Evolutionary conservation across 2,113 vertebrate species (phyloP).

Genomic region (Paracanthobrama guichenoti): DNA sequence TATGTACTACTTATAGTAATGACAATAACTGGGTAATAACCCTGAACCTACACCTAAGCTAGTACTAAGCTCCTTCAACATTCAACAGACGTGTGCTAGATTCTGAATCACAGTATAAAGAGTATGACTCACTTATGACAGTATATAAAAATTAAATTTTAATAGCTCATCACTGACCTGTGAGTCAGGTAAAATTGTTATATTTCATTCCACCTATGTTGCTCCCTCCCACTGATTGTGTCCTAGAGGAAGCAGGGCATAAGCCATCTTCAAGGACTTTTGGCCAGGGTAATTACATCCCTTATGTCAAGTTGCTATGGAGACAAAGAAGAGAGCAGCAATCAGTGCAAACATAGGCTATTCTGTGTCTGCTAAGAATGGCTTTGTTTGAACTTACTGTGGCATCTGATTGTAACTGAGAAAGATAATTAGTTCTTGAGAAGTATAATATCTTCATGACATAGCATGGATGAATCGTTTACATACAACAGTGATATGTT

Average conservation of each 20-base stretch:
- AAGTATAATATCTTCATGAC: not conserved
- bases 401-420: not conserved
- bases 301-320: constrained; percentile 56
- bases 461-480: no score
- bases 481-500: not conserved
- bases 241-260: constrained; percentile 1
- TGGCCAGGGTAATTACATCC: constrained; percentile 40
- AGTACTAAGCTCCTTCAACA: not conserved
- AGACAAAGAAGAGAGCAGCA: constrained; percentile 40
- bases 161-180: not conserved
- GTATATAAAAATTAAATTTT: not conserved
- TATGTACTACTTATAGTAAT: no score
- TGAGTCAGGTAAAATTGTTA: constrained; percentile 1
- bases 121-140: not conserved
- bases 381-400: not conserved
- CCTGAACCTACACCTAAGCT: no score
- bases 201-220: not conserved
- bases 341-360: constrained; percentile 4
- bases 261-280: constrained; percentile 31
- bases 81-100: not conserved
- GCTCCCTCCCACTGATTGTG: not conserved
- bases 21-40: no score
- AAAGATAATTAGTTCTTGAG: not conserved
- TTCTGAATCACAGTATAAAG: not conserved
- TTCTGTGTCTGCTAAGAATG: not conserved